phyloP scores from a whole-genome alignment of 2,888 invertebrate genomes.

The Clunio marinus region DNA sequence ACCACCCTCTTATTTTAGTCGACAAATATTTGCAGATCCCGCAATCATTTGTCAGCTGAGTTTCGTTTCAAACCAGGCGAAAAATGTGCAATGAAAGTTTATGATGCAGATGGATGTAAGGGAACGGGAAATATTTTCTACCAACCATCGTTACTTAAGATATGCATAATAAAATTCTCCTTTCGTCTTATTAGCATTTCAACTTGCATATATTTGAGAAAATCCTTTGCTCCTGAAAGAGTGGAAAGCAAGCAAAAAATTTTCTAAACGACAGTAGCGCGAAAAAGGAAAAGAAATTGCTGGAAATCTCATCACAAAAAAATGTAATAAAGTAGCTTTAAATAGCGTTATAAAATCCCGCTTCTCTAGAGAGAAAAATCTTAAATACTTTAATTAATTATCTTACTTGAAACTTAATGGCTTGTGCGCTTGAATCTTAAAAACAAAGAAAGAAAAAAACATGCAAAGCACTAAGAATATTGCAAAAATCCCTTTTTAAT shows the following conservation, averaged over 20 bases:
- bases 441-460: neutral
- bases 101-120: neutral
- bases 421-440: slow-evolving; percentile 16
- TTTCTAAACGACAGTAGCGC: too few relatives aligned
- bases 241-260: too few relatives aligned
- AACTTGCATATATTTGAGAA: neutral
- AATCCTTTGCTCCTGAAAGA: neutral
- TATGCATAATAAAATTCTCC: neutral
- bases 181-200: neutral
- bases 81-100: slow-evolving; percentile 10
- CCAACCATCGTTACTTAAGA: too few relatives aligned
- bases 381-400: slow-evolving; percentile 31
- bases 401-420: slow-evolving; percentile 18
- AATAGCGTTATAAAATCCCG: slow-evolving; percentile 3
- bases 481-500: slow-evolving; percentile 28
- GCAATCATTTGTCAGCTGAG: neutral
- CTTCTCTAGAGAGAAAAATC: neutral
- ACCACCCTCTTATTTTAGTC: neutral
- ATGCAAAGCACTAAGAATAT: neutral
- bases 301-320: neutral
- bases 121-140: neutral
- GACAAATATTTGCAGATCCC: neutral
- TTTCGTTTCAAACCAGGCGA: neutral
- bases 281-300: neutral
- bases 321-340: slow-evolving; percentile 9